These are phyloP conservation scores for Polia nebulosa DNA, from an alignment of 2,888 invertebrate genomes.

Conservation along the genomic window DNA sequence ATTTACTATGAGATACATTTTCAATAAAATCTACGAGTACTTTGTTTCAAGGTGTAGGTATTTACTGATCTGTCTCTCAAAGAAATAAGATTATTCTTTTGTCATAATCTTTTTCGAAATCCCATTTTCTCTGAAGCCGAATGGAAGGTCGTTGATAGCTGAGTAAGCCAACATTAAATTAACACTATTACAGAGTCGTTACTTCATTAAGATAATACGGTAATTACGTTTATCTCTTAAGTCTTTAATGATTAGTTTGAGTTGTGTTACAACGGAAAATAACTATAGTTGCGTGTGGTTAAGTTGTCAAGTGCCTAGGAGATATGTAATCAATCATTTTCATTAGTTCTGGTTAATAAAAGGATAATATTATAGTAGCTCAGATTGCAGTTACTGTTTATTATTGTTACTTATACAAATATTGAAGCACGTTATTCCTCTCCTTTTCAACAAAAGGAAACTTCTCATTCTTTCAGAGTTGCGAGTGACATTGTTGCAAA, in stretches of 20 bases:
- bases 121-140: neutral
- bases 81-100: slow-evolving; percentile 16
- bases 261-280: slow-evolving; percentile 41
- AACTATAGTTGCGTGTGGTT: slow-evolving; percentile 10
- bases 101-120: slow-evolving; percentile 17
- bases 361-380: neutral
- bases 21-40: slow-evolving; percentile 14
- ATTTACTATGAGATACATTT: slow-evolving; percentile 16
- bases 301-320: slow-evolving; percentile 1
- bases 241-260: slow-evolving; percentile 40
- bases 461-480: slow-evolving; percentile 19
- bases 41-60: slow-evolving; percentile 11
- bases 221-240: slow-evolving; percentile 58
- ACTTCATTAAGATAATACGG: slow-evolving; percentile 45
- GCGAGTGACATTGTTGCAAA: slow-evolving; percentile 23
- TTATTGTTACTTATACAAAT: too few species aligned
- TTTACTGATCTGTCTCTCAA: neutral
- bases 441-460: slow-evolving; percentile 16
- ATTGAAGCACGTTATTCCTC: slow-evolving; percentile 10
- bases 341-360: neutral
- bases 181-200: slow-evolving; percentile 30
- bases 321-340: slow-evolving; percentile 1
- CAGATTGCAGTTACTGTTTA: too few species aligned
- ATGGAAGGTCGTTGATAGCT: slow-evolving; percentile 8
- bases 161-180: slow-evolving; percentile 31